phyloP scores from a whole-genome alignment of 1,140 invertebrate genomes.

The Contarinia nasturtii region DNA sequence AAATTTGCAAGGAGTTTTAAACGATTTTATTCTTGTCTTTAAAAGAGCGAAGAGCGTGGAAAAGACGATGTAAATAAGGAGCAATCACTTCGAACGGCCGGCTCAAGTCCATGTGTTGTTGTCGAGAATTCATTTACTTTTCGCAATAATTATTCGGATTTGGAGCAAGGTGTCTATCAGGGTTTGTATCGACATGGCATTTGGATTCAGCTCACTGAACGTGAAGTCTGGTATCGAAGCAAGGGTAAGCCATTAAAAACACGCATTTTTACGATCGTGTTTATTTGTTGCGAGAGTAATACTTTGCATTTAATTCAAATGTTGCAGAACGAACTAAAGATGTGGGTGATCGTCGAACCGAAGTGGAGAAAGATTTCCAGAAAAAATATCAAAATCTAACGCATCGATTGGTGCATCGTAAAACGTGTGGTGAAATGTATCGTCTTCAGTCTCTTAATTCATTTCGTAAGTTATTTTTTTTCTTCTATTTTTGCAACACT shows the following conservation, averaged over 20 bases:
- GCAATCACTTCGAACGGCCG: constrained; percentile 42
- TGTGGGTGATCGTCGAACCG: constrained; percentile 37
- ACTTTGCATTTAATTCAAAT: too few relatives aligned
- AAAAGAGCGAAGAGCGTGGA: constrained; percentile 54
- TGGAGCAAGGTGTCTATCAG: constrained; percentile 42
- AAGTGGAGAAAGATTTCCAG: constrained; percentile 69
- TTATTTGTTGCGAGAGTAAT: neutral
- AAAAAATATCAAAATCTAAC: constrained; percentile 72
- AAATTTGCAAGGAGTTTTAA: too few relatives aligned
- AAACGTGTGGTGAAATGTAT: constrained; percentile 82
- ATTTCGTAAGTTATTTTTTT: constrained; percentile 46
- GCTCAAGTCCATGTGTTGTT: constrained; percentile 41
- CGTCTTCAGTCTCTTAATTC: constrained; percentile 60
- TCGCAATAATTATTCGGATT: constrained; percentile 37
- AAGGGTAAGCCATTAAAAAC: constrained; percentile 17
- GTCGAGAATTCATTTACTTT: constrained; percentile 26
- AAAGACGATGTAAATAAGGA: constrained; percentile 41
- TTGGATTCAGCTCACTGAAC: constrained; percentile 59
- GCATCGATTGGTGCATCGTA: constrained; percentile 74
- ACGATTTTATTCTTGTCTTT: too few relatives aligned
- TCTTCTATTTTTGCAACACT: neutral
- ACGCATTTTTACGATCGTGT: neutral
- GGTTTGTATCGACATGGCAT: constrained; percentile 46
- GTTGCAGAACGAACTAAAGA: constrained; percentile 15
- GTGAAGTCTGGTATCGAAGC: constrained; percentile 49